phyloP scores from a whole-genome alignment of 2,797 vertebrate species.

The Coregonus ussuriensis region DNA sequence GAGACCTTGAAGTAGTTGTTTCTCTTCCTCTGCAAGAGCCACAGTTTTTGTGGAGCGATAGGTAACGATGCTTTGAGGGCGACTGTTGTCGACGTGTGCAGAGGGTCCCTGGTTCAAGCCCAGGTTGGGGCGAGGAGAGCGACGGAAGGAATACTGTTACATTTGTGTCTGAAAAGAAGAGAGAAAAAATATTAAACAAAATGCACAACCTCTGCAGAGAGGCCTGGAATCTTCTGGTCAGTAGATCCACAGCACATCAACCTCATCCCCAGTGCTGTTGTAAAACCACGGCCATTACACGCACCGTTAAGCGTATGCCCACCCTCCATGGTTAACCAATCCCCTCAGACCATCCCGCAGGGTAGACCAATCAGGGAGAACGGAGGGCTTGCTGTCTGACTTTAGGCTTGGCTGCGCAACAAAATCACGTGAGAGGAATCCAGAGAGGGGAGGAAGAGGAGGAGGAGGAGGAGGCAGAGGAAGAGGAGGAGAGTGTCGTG shows the following conservation, averaged over 20 bases:
- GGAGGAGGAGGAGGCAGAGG: background rate
- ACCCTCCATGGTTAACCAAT: constrained; percentile 33
- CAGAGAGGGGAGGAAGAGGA: background rate
- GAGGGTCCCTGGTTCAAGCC: no score
- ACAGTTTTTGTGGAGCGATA: no score
- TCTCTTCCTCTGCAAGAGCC: no score
- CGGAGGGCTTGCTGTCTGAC: constrained; percentile 2
- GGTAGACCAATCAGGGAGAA: constrained; percentile 11
- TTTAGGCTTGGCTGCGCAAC: constrained; percentile 17
- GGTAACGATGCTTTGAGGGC: no score
- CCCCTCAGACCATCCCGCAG: constrained; percentile 27
- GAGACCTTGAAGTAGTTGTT: no score
- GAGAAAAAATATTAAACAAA: background rate
- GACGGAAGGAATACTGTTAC: no score
- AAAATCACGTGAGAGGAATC: background rate
- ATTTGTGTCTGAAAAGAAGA: background rate
- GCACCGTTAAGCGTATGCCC: constrained; percentile 27
- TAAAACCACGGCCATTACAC: constrained; percentile 13
- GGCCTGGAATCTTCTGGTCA: background rate
- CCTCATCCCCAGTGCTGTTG: constrained; percentile 40
- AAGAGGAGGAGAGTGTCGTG: background rate
- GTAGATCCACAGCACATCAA: constrained; percentile 26
- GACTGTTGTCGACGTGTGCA: no score
- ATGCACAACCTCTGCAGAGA: background rate
- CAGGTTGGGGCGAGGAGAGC: no score